A percentile compares a stretch with the other conserved stretches of the same genome.
Evolutionary conservation across 2,888 invertebrate species (phyloP).

Genomic region (Melinaea marsaeus): DNA sequence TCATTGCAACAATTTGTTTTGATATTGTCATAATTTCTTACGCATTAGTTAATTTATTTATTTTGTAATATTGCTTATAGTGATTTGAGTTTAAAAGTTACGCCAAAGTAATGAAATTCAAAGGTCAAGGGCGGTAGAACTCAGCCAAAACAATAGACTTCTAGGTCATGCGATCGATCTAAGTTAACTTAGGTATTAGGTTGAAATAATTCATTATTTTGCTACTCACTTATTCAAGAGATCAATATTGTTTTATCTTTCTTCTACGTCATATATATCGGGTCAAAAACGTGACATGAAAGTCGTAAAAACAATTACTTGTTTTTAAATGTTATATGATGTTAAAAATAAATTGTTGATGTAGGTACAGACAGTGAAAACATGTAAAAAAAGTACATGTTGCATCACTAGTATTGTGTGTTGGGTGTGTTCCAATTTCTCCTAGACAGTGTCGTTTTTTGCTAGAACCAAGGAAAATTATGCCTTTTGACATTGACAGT

Average conservation of each 20-base stretch:
- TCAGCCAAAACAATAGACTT: neutral
- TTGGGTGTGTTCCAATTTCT: neutral
- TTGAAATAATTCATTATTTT: neutral
- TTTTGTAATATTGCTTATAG: too few species aligned
- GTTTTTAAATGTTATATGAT: too few species aligned
- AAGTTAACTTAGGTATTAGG: neutral
- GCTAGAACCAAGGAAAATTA: neutral
- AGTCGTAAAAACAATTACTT: too few species aligned
- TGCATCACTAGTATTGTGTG: neutral
- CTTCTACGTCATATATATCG: too few species aligned
- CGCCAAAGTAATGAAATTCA: constrained; percentile 5
- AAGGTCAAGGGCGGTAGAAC: neutral
- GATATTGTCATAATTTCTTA: neutral
- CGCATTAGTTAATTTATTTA: too few species aligned
- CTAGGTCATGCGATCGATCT: too few species aligned
- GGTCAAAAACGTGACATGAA: too few species aligned
- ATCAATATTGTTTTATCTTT: too few species aligned
- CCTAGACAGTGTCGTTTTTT: neutral
- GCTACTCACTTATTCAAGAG: too few species aligned
- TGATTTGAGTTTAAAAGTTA: neutral
- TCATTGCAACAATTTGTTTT: neutral
- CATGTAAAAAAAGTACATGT: neutral
- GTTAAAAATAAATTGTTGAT: too few species aligned
- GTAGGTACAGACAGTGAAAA: neutral
- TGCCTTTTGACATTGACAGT: neutral